Evolutionary conservation across 2,797 vertebrate species (phyloP).

Genomic region (Ptychobarbus kaznakovi): DNA sequence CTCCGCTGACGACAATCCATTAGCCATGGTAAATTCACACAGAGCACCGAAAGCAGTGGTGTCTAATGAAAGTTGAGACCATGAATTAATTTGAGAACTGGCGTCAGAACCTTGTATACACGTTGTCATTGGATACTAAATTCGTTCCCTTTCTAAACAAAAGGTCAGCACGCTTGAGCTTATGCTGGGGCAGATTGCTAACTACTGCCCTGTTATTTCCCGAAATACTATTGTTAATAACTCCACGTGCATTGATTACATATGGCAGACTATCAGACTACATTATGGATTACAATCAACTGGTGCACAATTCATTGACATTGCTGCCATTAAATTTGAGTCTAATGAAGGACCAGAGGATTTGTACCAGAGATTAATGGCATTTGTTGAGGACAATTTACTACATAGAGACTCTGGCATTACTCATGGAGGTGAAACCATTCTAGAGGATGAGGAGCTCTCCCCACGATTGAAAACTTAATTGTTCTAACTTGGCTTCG

Average conservation of each 20-base stretch:
- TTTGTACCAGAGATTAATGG: neutral
- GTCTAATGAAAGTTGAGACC: neutral
- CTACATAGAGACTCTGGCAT: neutral
- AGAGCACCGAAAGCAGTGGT: neutral
- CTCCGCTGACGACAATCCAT: neutral
- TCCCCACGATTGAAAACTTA: neutral
- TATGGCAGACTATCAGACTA: constrained; percentile 6
- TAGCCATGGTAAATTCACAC: neutral
- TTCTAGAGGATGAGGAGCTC: neutral
- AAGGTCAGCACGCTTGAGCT: neutral
- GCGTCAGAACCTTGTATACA: neutral
- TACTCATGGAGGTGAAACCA: neutral
- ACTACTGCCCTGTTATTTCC: neutral
- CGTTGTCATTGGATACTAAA: neutral
- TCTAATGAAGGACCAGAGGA: neutral
- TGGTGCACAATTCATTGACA: neutral
- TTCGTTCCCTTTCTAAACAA: neutral
- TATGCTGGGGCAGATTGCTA: neutral
- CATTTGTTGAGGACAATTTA: neutral
- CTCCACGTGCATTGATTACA: neutral
- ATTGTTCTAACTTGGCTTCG: neutral
- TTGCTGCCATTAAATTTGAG: neutral
- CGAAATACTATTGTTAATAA: neutral
- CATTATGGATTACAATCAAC: neutral
- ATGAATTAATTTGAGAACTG: neutral